Evolutionary conservation across 2,113 vertebrate species (phyloP).

Genomic region (Turnix velox): DNA sequence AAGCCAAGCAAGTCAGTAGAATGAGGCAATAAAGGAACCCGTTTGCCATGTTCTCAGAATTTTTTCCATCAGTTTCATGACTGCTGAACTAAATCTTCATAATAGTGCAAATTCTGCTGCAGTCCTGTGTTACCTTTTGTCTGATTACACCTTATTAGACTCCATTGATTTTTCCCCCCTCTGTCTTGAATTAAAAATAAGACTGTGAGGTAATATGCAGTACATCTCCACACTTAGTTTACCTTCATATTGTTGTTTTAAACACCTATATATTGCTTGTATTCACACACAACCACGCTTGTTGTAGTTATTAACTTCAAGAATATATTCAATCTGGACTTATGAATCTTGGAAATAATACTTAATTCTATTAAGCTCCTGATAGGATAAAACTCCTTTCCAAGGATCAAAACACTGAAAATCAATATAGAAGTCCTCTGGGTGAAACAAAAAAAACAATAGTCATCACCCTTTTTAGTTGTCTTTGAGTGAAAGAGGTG

Average conservation of each 20-base stretch:
- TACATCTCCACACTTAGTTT: neutral
- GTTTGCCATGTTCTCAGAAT: neutral
- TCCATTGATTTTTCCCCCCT: neutral
- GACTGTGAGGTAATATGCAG: neutral
- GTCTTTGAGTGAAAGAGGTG: neutral
- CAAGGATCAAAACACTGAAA: neutral
- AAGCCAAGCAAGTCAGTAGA: neutral
- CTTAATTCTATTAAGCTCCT: neutral
- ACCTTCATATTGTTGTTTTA: neutral
- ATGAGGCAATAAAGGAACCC: neutral
- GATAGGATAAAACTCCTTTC: neutral
- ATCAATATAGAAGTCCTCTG: neutral
- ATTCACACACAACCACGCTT: neutral
- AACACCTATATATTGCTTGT: neutral
- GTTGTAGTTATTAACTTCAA: neutral
- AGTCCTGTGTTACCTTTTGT: neutral
- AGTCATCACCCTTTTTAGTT: neutral
- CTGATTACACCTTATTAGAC: neutral
- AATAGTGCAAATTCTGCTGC: neutral
- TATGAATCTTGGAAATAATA: slow-evolving; percentile 9
- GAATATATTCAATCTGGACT: neutral
- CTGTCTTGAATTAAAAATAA: slow-evolving; percentile 7
- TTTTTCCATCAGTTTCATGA: neutral
- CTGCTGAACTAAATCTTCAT: neutral
- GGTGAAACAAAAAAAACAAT: neutral